Evolutionary conservation across 2,797 vertebrate genomes (phyloP).

Genomic region (Brachyrhaphis roseni): DNA sequence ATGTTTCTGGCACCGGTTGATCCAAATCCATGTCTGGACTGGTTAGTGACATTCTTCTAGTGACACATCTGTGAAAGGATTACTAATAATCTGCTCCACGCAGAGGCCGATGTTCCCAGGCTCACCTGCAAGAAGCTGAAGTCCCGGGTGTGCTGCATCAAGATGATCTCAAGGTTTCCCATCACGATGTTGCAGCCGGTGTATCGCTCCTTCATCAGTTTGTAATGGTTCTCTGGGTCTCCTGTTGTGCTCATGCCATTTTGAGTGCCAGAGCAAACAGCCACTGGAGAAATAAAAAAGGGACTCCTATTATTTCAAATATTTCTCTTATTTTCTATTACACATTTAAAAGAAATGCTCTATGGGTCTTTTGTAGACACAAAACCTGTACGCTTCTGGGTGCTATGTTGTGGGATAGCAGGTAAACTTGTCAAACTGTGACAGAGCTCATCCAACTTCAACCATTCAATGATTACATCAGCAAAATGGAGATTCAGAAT

Average conservation of each 20-base stretch:
- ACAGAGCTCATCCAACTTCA: too few species aligned
- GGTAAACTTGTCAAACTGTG: too few species aligned
- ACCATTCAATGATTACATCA: too few species aligned
- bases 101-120: neutral
- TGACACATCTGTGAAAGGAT: constrained; percentile 20
- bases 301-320: neutral
- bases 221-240: constrained; percentile 82
- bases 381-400: too few species aligned
- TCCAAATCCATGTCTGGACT: constrained; percentile 25
- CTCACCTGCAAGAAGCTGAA: constrained; percentile 92
- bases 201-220: constrained; percentile 86
- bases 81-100: neutral
- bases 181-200: constrained; percentile 92
- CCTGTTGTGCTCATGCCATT: constrained; percentile 88
- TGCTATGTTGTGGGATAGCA: too few species aligned
- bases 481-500: too few species aligned
- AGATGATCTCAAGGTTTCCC: constrained; percentile 95
- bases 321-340: too few species aligned
- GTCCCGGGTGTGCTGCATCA: constrained; percentile 87
- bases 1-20: constrained; percentile 6
- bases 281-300: constrained; percentile 34
- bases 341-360: neutral
- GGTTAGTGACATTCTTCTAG: constrained; percentile 12
- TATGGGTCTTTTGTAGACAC: neutral
- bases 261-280: constrained; percentile 89